Percentiles rank a stretch among this genome's conserved stretches.
Evolutionary conservation across 2,888 invertebrate genomes (phyloP).

Genomic region (Epistrophe grossulariae): DNA sequence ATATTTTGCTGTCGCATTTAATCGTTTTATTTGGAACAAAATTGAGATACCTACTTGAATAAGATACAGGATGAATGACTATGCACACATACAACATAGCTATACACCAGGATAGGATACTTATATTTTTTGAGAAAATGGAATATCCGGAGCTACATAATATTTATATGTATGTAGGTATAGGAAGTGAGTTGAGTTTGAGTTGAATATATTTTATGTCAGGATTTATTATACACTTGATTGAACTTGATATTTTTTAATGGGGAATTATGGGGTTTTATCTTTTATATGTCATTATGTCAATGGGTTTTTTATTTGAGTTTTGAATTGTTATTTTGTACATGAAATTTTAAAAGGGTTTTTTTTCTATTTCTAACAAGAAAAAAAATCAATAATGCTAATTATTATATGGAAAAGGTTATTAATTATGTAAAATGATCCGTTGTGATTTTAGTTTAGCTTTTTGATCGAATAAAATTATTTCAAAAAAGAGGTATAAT

Average conservation of each 20-base stretch:
- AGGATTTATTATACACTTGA: slow-evolving; percentile 49
- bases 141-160: slow-evolving; percentile 5
- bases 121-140: background rate
- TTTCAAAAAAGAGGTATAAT: too few species aligned
- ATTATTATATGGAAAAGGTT: background rate
- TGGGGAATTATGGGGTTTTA: slow-evolving; percentile 24
- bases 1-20: slow-evolving; percentile 37
- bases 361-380: background rate
- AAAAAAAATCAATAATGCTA: background rate
- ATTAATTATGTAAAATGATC: too few species aligned
- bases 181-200: background rate
- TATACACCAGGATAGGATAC: background rate
- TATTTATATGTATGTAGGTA: background rate
- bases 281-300: slow-evolving; percentile 72
- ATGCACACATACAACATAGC: background rate
- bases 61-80: slow-evolving; percentile 27
- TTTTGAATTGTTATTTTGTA: slow-evolving; percentile 25
- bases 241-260: slow-evolving; percentile 48
- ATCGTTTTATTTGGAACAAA: slow-evolving; percentile 28
- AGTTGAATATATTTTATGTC: slow-evolving; percentile 6
- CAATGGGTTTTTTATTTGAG: slow-evolving; percentile 50
- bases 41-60: slow-evolving; percentile 38
- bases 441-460: too few species aligned
- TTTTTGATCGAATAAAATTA: too few species aligned
- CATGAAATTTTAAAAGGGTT: background rate